phyloP scores from a whole-genome alignment of 2,888 invertebrate genomes.

The Idaea straminata region DNA sequence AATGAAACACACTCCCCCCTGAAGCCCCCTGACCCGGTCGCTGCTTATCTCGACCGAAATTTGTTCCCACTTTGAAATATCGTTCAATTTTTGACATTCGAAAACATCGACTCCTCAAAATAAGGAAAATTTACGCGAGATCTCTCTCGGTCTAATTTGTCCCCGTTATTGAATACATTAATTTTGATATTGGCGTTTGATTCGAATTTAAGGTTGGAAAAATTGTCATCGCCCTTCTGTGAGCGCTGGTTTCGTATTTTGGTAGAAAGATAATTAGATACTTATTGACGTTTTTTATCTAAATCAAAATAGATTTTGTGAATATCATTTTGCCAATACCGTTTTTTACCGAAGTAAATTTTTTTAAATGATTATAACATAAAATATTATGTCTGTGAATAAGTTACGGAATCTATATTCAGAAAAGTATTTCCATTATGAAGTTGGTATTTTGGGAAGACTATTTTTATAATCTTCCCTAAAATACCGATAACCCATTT shows the following conservation, averaged over 20 bases:
- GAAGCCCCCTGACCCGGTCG: slow-evolving; percentile 16
- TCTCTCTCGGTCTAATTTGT: slow-evolving; percentile 24
- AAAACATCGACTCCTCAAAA: slow-evolving; percentile 46
- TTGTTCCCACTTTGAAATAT: slow-evolving; percentile 65
- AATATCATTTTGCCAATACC: no score
- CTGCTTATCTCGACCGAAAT: slow-evolving; percentile 56
- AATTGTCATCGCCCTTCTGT: neutral
- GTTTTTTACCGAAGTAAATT: no score
- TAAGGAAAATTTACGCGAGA: slow-evolving; percentile 31
- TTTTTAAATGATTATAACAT: no score
- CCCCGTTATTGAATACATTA: slow-evolving; percentile 33
- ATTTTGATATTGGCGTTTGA: slow-evolving; percentile 32
- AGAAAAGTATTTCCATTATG: neutral
- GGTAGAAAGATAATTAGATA: neutral
- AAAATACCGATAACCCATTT: neutral
- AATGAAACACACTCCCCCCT: slow-evolving; percentile 60
- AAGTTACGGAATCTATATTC: neutral
- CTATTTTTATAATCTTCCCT: neutral
- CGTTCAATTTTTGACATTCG: slow-evolving; percentile 57
- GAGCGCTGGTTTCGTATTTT: neutral
- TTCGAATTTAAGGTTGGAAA: slow-evolving; percentile 23
- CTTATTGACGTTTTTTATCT: neutral
- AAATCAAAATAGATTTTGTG: no score
- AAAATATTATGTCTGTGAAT: no score
- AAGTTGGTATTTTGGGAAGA: neutral